A percentile compares a stretch with the other conserved stretches of the same genome.
phyloP scores from a whole-genome alignment of 2,888 invertebrate species.

The Anticlea derivata region DNA sequence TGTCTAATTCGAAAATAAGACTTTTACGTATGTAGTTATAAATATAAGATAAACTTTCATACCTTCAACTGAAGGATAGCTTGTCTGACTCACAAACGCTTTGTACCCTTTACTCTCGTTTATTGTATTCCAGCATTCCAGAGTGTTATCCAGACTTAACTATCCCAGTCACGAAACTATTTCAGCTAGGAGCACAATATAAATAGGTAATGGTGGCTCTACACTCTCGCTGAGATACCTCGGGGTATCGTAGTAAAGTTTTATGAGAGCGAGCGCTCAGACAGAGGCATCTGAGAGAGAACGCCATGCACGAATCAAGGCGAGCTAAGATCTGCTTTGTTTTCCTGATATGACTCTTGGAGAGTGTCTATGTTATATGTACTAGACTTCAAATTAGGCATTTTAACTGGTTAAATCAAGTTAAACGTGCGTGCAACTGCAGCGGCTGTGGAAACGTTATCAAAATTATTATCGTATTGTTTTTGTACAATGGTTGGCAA shows the following conservation, averaged over 20 bases:
- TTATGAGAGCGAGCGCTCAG: constrained; percentile 1
- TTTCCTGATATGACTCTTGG: not conserved
- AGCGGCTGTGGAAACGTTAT: too few relatives aligned
- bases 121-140: constrained; percentile 13
- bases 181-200: constrained; percentile 33
- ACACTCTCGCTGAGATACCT: constrained; percentile 14
- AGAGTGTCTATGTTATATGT: too few relatives aligned
- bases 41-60: too few relatives aligned
- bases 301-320: not conserved
- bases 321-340: not conserved
- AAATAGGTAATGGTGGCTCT: constrained; percentile 21
- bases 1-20: too few relatives aligned
- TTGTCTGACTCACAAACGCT: constrained; percentile 2
- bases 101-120: constrained; percentile 5
- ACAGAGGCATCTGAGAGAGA: not conserved
- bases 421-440: too few relatives aligned
- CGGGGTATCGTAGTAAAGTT: constrained; percentile 4
- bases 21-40: too few relatives aligned
- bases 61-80: not conserved
- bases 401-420: too few relatives aligned
- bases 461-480: too few relatives aligned
- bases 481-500: too few relatives aligned
- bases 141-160: constrained; percentile 23
- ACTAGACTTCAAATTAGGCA: too few relatives aligned
- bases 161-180: constrained; percentile 40